Base-by-base conservation (phyloP, 2,113 vertebrate genomes). In the Pollimyrus isidori region DNA sequence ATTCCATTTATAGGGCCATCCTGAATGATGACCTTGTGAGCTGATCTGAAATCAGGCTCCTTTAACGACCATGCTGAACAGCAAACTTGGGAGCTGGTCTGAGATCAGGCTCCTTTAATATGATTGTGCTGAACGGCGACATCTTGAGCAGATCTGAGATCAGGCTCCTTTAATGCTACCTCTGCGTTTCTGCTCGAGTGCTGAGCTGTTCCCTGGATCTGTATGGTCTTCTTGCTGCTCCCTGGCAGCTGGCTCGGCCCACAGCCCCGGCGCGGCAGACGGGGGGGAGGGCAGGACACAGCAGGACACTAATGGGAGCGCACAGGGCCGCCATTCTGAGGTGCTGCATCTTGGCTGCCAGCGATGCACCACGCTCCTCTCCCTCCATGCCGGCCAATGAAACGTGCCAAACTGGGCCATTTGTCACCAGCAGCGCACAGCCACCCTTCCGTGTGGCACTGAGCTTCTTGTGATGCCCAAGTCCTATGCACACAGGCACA, bases 351-450 rank as follows among this genome's bases (percentile, higher is more conserved):
- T 49, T 85, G 49, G 6, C 82, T 85, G 82, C 42, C 82, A 85
- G 82, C 17, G 1, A 85, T 46, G 21, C 82, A 26, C 82, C 45
- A n/a, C 7, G 45, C 82, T 85, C 45, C 45, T 85, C 82, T 85
- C 82, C 82, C 45, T 85, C 82, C 42, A 85, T 49, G 45, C 19
- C 82, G 42, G 82, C 82, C 82, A 85, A 85, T 85, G 82, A 85
- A 85, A 85, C 42, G 82, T 85, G 82, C 82, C 82, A 85, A 23
- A 85, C 82, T 85, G 82, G 39, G 82, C 82, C 82, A 85, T 85
- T 85, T 85, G 82, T 85, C 82, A 85, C 82, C 82, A 85, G 42
- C 82, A 85, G 82, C 21, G 82, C 82, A 85, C 82, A 85, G 82
- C 82, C 45, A 85, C 42, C 82, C 45, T 23, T 46, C 82, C 23